Percentiles rank a stretch among this genome's conserved stretches.
These are phyloP conservation scores for Centroberyx gerrardi DNA, from an alignment of 2,797 vertebrate genomes.

Conservation along the genomic window DNA sequence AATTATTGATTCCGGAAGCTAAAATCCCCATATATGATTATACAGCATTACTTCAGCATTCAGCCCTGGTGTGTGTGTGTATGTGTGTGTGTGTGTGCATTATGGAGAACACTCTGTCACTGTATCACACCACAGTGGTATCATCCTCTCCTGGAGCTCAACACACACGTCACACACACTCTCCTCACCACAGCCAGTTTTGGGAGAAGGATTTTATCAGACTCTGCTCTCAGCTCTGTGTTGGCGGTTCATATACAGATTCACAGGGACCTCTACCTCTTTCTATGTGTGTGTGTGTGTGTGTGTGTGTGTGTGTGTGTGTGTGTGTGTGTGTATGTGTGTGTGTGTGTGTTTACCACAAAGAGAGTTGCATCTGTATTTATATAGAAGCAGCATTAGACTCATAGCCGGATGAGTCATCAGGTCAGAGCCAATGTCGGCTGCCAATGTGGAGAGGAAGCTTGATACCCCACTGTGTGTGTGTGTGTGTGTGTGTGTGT, in stretches of 20 bases:
- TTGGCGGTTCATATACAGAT: not conserved
- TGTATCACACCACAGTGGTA: too few species aligned
- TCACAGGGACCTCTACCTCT: not conserved
- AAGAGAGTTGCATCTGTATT: constrained; percentile 38
- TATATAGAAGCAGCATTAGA: constrained; percentile 42
- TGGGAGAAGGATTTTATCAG: not conserved
- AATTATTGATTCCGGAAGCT: too few species aligned
- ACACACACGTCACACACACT: too few species aligned
- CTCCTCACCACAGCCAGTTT: too few species aligned
- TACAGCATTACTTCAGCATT: too few species aligned
- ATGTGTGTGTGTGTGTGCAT: too few species aligned
- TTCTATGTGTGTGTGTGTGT: not conserved
- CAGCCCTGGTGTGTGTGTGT: too few species aligned
- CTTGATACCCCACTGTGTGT: constrained; percentile 33
- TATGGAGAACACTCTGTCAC: too few species aligned
- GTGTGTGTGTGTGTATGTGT: constrained; percentile 3
- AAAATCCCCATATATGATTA: too few species aligned
- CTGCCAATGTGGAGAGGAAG: constrained; percentile 37
- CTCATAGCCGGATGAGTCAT: constrained; percentile 62
- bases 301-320: not conserved
- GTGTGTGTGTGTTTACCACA: constrained; percentile 15
- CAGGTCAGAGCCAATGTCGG: constrained; percentile 46
- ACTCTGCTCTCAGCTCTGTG: not conserved
- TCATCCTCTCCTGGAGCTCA: too few species aligned
- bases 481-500: constrained; percentile 34